phyloP scores from a whole-genome alignment of 1,140 invertebrate genomes.

The Macrobrachium nipponense region DNA sequence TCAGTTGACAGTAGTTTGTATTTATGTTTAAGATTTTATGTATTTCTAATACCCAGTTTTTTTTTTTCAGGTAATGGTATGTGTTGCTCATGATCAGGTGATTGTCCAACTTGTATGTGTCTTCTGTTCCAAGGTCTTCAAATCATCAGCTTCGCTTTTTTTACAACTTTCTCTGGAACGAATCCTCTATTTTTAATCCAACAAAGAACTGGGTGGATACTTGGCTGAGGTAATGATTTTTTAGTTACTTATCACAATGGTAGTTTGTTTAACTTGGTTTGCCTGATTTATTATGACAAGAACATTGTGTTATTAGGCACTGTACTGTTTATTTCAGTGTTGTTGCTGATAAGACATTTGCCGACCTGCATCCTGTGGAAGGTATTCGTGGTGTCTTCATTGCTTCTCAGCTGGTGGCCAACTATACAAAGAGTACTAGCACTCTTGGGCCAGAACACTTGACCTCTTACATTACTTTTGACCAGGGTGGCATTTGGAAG shows the following conservation, averaged over 20 bases:
- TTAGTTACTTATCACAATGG: too few species aligned
- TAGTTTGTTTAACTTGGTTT: too few species aligned
- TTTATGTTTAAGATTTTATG: background rate
- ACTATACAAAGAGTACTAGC: slow-evolving; percentile 68
- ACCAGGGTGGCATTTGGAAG: slow-evolving; percentile 87
- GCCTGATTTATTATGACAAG: too few species aligned
- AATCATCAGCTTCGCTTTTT: slow-evolving; percentile 74
- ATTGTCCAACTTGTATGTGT: slow-evolving; percentile 82
- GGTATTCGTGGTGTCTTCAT: slow-evolving; percentile 90
- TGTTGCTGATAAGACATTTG: slow-evolving; percentile 83
- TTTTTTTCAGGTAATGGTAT: slow-evolving; percentile 75
- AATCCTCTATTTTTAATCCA: slow-evolving; percentile 86
- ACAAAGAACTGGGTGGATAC: slow-evolving; percentile 82
- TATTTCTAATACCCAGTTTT: background rate
- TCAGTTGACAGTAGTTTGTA: too few species aligned
- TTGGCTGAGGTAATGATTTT: slow-evolving; percentile 80
- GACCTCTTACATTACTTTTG: slow-evolving; percentile 85
- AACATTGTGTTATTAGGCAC: background rate
- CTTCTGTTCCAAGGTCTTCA: slow-evolving; percentile 66
- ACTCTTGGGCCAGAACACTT: slow-evolving; percentile 79
- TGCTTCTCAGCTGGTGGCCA: slow-evolving; percentile 79
- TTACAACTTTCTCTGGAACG: slow-evolving; percentile 83
- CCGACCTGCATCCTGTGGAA: slow-evolving; percentile 89
- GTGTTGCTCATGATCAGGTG: slow-evolving; percentile 82
- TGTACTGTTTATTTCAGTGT: slow-evolving; percentile 35